A percentile compares a stretch with the other conserved stretches of the same genome.
Evolutionary conservation across 2,888 invertebrate genomes (phyloP).

Genomic region (Rhagium mordax): DNA sequence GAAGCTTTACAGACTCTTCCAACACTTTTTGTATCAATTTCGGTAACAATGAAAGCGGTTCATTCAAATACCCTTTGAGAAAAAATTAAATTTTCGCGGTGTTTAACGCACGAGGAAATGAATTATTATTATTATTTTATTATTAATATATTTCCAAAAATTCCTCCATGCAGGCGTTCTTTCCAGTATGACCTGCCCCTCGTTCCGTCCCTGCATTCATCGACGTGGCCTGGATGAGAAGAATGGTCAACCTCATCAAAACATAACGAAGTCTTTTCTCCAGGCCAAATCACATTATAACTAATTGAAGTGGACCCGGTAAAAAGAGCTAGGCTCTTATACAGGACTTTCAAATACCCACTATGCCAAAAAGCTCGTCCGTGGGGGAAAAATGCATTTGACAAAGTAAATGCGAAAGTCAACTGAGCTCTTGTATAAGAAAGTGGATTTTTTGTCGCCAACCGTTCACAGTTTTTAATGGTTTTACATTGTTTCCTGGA

Average conservation of each 20-base stretch:
- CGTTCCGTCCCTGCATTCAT: slow-evolving; percentile 39
- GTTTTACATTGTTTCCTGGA: not conserved
- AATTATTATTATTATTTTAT: no score
- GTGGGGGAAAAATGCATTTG: slow-evolving; percentile 44
- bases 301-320: slow-evolving; percentile 68
- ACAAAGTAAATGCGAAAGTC: slow-evolving; percentile 42
- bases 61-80: no score
- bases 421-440: not conserved
- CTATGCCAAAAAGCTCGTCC: slow-evolving; percentile 39
- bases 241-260: slow-evolving; percentile 69
- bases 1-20: no score
- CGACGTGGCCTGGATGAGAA: slow-evolving; percentile 57
- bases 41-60: no score
- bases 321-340: slow-evolving; percentile 54
- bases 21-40: no score
- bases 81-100: no score
- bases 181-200: not conserved
- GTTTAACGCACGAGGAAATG: no score
- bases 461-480: not conserved
- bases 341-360: slow-evolving; percentile 44
- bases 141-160: no score
- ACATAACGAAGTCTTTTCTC: slow-evolving; percentile 69
- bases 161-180: not conserved
- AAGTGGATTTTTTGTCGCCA: not conserved
- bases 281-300: slow-evolving; percentile 69